Evolutionary conservation across 1,140 invertebrate genomes (phyloP).

Genomic region (Uloborus diversus): DNA sequence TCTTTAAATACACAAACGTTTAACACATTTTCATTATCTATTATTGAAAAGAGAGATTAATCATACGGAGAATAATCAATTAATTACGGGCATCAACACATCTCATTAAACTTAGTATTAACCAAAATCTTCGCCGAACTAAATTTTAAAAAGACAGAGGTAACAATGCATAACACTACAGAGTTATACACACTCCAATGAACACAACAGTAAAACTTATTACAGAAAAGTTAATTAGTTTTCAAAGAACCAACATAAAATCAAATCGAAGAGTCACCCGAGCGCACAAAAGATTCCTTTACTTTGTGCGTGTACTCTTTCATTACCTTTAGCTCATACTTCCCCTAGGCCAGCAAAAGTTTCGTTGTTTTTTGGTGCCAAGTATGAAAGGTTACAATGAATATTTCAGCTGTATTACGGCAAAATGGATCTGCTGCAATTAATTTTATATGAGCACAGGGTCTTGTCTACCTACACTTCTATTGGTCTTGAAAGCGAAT

Average conservation of each 20-base stretch:
- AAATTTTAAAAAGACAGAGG: slow-evolving; percentile 39
- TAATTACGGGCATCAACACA: slow-evolving; percentile 49
- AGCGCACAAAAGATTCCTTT: slow-evolving; percentile 6
- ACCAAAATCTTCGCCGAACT: slow-evolving; percentile 41
- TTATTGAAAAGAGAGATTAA: slow-evolving; percentile 13
- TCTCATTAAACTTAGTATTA: slow-evolving; percentile 51
- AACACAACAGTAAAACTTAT: slow-evolving; percentile 47
- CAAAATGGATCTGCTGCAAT: slow-evolving; percentile 49
- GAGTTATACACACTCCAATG: slow-evolving; percentile 23
- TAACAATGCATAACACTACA: slow-evolving; percentile 32
- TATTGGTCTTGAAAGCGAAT: slow-evolving; percentile 35
- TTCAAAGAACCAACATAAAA: slow-evolving; percentile 53
- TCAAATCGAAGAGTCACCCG: slow-evolving; percentile 48
- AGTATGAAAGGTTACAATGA: slow-evolving; percentile 30
- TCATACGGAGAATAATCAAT: slow-evolving; percentile 45
- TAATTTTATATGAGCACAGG: slow-evolving; percentile 47
- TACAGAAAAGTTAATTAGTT: slow-evolving; percentile 53
- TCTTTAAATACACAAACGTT: slow-evolving; percentile 6
- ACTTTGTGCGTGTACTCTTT: slow-evolving; percentile 26
- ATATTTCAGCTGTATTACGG: slow-evolving; percentile 51
- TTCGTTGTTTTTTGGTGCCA: slow-evolving; percentile 46
- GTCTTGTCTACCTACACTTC: slow-evolving; percentile 28
- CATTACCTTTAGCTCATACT: slow-evolving; percentile 50
- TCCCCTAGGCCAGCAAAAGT: slow-evolving; percentile 33
- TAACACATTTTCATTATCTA: slow-evolving; percentile 43